phyloP scores from a whole-genome alignment of 2,888 invertebrate genomes.

The Phytoseiulus persimilis region DNA sequence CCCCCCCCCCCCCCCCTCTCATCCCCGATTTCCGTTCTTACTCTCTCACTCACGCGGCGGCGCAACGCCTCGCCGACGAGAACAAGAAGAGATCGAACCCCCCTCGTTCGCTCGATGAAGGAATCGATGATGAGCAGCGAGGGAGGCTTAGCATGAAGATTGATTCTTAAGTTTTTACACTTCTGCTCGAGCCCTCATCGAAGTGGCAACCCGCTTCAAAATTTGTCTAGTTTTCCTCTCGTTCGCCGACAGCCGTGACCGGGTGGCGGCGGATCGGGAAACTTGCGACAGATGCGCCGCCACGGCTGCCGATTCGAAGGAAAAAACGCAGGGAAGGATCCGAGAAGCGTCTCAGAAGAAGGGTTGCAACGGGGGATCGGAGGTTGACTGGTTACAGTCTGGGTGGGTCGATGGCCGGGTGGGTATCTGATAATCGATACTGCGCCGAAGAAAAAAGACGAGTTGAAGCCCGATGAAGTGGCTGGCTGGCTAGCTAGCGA shows the following conservation, averaged over 20 bases:
- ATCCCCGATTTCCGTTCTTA: not conserved
- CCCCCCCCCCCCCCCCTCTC: not conserved
- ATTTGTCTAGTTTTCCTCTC: not conserved
- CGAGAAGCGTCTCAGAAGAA: not conserved
- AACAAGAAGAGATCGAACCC: not conserved
- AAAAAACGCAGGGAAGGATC: not conserved
- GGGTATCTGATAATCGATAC: not conserved
- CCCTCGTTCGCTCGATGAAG: not conserved
- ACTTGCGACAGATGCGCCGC: not conserved
- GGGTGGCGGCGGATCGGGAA: not conserved
- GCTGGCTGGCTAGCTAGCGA: not conserved
- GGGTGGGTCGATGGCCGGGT: not conserved
- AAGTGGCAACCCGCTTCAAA: not conserved
- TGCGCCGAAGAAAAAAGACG: not conserved
- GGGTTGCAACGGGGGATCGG: not conserved
- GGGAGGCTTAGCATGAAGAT: not conserved
- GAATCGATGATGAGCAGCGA: not conserved
- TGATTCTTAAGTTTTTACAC: not conserved
- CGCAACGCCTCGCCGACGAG: not conserved
- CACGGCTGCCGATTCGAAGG: not conserved
- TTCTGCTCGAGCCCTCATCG: not conserved
- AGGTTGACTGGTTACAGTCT: not conserved
- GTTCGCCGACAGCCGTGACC: not conserved
- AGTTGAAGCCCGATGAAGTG: not conserved
- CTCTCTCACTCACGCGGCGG: not conserved